Conservation (phyloP, 2,113 vertebrate genomes). For the Microcebus tavaratra region DNA sequence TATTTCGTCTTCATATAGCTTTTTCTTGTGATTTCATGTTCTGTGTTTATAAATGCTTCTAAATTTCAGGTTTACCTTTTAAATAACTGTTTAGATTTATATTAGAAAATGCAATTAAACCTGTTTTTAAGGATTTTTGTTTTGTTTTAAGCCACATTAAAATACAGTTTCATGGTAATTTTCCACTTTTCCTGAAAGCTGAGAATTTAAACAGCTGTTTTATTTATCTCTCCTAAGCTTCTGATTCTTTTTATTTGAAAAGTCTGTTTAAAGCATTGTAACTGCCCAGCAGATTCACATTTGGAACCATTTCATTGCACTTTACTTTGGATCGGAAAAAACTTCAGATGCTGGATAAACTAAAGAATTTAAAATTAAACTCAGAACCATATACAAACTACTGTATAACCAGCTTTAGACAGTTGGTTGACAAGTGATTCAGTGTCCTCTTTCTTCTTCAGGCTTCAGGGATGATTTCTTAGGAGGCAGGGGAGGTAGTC, state of each 20-base stretch:
- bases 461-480: conserved; percentile 95
- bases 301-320: neutral
- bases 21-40: neutral
- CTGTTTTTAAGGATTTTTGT: neutral
- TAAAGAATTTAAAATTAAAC: neutral
- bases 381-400: neutral
- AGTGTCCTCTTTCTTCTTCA: conserved; percentile 73
- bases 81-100: neutral
- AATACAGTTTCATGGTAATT: neutral
- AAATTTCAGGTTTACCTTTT: conserved; percentile 25
- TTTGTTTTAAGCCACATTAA: neutral
- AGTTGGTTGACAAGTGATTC: neutral
- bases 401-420: neutral
- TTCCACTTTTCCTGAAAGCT: neutral
- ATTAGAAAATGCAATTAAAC: neutral
- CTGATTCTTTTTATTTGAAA: neutral
- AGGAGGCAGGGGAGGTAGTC: conserved; percentile 92
- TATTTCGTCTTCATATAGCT: neutral
- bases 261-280: neutral
- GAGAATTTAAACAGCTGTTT: neutral
- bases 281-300: neutral
- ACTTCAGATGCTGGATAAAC: neutral
- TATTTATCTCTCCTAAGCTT: conserved; percentile 34
- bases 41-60: neutral
- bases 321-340: conserved; percentile 11